phyloP scores from a whole-genome alignment of 2,888 invertebrate genomes.

The Zele albiditarsus region DNA sequence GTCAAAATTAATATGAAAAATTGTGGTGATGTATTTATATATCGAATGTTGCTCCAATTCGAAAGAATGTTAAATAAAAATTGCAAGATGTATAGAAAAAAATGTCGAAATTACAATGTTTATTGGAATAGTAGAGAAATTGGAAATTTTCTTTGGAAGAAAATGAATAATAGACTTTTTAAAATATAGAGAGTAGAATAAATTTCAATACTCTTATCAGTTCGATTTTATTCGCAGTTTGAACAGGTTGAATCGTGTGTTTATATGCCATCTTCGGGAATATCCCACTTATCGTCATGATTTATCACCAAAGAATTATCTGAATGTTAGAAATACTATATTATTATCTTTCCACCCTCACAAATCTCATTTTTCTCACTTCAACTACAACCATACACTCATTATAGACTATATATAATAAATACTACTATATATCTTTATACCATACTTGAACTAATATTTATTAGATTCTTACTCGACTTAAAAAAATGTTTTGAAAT shows the following conservation, averaged over 20 bases:
- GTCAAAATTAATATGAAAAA: too few relatives aligned
- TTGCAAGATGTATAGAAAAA: too few relatives aligned
- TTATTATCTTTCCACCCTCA: constrained; percentile 65
- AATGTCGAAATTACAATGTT: too few relatives aligned
- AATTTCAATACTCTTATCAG: constrained; percentile 3
- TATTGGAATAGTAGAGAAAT: too few relatives aligned
- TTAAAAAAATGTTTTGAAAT: neutral
- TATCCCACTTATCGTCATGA: constrained; percentile 66
- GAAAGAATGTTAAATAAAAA: too few relatives aligned
- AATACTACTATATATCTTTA: neutral
- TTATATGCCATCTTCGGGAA: constrained; percentile 57
- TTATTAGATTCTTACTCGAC: neutral
- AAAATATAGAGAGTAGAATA: too few relatives aligned
- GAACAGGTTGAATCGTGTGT: neutral
- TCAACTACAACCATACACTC: neutral
- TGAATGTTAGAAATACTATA: constrained; percentile 71
- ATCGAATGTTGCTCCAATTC: too few relatives aligned
- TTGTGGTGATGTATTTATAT: too few relatives aligned
- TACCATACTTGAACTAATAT: neutral
- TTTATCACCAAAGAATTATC: constrained; percentile 71
- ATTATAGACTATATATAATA: neutral
- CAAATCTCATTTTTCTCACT: constrained; percentile 30
- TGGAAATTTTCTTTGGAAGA: too few relatives aligned
- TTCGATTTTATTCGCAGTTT: neutral
- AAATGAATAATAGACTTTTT: too few relatives aligned